A percentile compares a stretch with the other conserved stretches of the same genome.
Evolutionary conservation across 2,113 vertebrate genomes (phyloP).

Genomic region (Gobio gobio): DNA sequence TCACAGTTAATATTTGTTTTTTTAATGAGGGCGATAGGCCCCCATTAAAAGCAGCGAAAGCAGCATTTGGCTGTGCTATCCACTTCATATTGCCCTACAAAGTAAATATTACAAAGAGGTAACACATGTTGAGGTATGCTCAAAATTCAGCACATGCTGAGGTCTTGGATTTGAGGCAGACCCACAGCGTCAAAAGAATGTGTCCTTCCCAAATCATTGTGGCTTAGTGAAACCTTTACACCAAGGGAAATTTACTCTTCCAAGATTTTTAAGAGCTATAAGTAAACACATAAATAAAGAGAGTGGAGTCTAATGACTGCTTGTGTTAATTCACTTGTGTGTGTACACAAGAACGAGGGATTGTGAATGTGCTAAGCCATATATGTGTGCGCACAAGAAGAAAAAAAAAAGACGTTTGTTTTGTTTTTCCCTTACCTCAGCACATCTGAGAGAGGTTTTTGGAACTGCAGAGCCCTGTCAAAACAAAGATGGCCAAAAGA

Average conservation of each 20-base stretch:
- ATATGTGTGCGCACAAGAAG: conserved; percentile 55
- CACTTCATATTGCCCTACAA: conserved; percentile 77
- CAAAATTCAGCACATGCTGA: conserved; percentile 61
- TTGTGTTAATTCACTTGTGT: conserved; percentile 28
- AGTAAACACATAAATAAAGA: neutral
- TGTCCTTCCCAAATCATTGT: conserved; percentile 15
- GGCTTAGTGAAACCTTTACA: conserved; percentile 24
- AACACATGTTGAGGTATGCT: conserved; percentile 79
- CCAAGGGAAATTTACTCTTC: neutral
- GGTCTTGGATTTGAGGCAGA: conserved; percentile 28
- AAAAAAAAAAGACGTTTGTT: conserved; percentile 70
- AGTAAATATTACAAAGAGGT: conserved; percentile 80
- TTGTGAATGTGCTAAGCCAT: conserved; percentile 55
- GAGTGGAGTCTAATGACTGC: conserved; percentile 23
- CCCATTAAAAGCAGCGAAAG: conserved; percentile 64
- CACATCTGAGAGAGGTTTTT: conserved; percentile 85
- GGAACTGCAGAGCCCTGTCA: conserved; percentile 87
- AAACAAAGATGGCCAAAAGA: conserved; percentile 91
- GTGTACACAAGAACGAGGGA: conserved; percentile 15
- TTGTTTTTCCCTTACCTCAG: conserved; percentile 87
- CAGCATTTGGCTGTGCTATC: conserved; percentile 70
- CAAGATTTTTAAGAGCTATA: conserved; percentile 16
- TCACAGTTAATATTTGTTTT: conserved; percentile 65
- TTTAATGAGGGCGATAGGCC: conserved; percentile 64
- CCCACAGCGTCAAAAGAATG: conserved; percentile 57